Evolutionary conservation across 2,888 invertebrate genomes (phyloP).

Genomic region (Tenthredo amoena): DNA sequence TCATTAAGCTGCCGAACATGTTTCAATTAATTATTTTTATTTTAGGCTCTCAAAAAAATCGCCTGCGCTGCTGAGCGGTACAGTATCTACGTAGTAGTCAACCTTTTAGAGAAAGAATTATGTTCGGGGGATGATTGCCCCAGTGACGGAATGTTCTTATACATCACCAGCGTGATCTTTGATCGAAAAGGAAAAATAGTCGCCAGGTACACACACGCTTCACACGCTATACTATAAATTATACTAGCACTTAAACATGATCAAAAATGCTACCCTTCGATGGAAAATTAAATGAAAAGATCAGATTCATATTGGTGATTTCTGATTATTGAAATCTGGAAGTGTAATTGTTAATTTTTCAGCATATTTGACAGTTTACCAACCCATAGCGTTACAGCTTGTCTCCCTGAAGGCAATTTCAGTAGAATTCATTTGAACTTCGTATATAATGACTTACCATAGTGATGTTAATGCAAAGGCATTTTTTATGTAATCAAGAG

Average conservation of each 20-base stretch:
- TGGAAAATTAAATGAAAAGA: background rate
- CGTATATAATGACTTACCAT: conserved; percentile 61
- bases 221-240: background rate
- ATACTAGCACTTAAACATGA: background rate
- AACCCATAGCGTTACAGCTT: background rate
- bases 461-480: conserved; percentile 61
- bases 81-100: conserved; percentile 79
- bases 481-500: background rate
- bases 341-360: background rate
- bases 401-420: conserved; percentile 62
- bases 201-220: conserved; percentile 75
- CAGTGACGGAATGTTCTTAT: conserved; percentile 69
- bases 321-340: background rate
- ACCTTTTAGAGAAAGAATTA: conserved; percentile 77
- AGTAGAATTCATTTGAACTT: conserved; percentile 51
- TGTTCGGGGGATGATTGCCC: conserved; percentile 72
- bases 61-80: conserved; percentile 78
- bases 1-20: too few species aligned
- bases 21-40: conserved; percentile 47
- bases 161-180: conserved; percentile 81
- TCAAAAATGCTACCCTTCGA: background rate
- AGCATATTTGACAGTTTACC: background rate
- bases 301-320: background rate
- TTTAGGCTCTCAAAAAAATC: conserved; percentile 71
- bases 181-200: conserved; percentile 79